Base-by-base conservation (phyloP, 2,888 invertebrate genomes). In the Athetis lepigone region DNA sequence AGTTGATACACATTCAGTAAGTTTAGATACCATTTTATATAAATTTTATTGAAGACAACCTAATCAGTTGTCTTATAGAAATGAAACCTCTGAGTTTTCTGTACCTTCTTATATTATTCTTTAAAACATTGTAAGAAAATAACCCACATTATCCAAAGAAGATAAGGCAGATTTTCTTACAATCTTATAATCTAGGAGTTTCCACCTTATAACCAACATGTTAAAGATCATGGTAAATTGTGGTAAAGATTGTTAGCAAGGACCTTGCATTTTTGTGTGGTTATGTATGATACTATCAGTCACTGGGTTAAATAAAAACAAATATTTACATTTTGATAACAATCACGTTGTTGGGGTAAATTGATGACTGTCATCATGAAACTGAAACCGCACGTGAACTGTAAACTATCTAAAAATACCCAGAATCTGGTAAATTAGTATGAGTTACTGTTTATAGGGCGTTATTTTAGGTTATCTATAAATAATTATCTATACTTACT, bases 261-360 rank as follows among this genome's bases (percentile, higher is more conserved):
- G 39, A 74, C 75, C 79, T 80, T 76, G 82, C 80, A 80, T 80
- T 81, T 81, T 83, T 80, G 58, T 72, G 21, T 52, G 68, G 40
- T 71, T 72, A 78, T 45, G 54, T 70, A 60, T 13, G 23, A 5
- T 23, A 29, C 60, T 62, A 59, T 80, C 74, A 80, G 81, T 78
- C 71, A 83, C 70, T 77, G 64, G 77, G 77, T 66, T 73, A 72
- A 56, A 61, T 49, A 49, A 73, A 54, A 51, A 62, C 69, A 66
- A 79, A 82, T 73, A 74, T 84, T 82, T 63, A 56, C 57, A 51
- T 62, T 58, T 49, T 73, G 65, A 76, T 81, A 77, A 59, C n/a
- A 23, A 46, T 64, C 27, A 39, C 51, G 25, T 56, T 19, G 19
- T 54, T 45, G 45, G 55, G 8, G 7, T n/a, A 39, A 60, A 67